A percentile compares a stretch with the other conserved stretches of the same genome.
Conservation (phyloP, 2,888 invertebrate species). For the Acronicta alni region DNA sequence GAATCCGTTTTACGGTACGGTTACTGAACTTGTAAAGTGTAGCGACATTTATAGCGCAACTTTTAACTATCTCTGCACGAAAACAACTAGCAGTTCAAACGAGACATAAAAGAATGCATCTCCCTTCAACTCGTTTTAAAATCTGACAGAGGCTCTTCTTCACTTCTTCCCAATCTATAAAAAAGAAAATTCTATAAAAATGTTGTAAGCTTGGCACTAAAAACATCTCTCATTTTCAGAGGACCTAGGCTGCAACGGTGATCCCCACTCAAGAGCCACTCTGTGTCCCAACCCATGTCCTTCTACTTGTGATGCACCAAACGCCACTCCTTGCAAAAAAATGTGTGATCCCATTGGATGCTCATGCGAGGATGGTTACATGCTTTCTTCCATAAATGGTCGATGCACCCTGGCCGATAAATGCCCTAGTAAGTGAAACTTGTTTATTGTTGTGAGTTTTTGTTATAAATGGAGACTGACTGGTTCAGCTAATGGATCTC, state of each 20-base stretch:
- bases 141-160: no score
- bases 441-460: neutral
- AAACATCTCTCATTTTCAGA: conserved; percentile 30
- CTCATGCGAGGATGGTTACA: conserved; percentile 63
- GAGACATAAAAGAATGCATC: no score
- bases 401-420: conserved; percentile 61
- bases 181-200: no score
- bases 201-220: neutral
- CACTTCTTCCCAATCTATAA: no score
- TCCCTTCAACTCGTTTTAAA: no score
- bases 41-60: no score
- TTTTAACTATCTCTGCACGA: no score
- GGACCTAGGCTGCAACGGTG: conserved; percentile 60
- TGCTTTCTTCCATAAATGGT: conserved; percentile 53
- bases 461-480: no score
- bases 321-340: conserved; percentile 55
- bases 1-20: no score
- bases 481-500: no score
- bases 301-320: conserved; percentile 62
- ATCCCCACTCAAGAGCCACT: conserved; percentile 59
- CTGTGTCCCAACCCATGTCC: conserved; percentile 63
- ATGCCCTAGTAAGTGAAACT: conserved; percentile 62
- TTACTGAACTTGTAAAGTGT: no score
- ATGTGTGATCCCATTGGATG: conserved; percentile 60
- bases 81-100: no score